Conservation (phyloP, 2,797 vertebrate genomes). For the Lacerta bilineata region DNA sequence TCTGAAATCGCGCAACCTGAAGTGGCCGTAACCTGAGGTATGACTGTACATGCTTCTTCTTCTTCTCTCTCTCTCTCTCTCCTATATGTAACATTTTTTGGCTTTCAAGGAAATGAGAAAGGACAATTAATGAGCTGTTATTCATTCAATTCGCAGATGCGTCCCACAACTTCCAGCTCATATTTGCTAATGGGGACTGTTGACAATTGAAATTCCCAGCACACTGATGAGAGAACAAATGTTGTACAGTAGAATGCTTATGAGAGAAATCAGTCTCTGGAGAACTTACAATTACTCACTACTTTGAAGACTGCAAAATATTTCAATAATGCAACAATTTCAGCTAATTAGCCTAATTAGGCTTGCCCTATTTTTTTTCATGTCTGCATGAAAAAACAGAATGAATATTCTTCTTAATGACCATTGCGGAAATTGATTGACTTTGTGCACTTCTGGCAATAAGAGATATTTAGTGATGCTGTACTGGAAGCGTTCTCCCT, state of each 20-base stretch:
- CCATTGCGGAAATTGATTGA: background rate
- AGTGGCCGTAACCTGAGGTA: no score
- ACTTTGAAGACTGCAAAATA: slow-evolving; percentile 25
- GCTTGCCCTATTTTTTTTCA: background rate
- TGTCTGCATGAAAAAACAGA: slow-evolving; percentile 22
- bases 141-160: background rate
- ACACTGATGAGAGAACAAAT: background rate
- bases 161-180: background rate
- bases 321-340: slow-evolving; percentile 59
- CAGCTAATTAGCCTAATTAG: slow-evolving; percentile 36
- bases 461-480: background rate
- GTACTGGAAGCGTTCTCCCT: background rate
- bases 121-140: slow-evolving; percentile 5
- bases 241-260: background rate
- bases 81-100: background rate
- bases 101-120: background rate
- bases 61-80: no score
- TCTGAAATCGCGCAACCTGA: no score
- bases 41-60: no score
- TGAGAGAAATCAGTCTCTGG: background rate
- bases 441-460: slow-evolving; percentile 15
- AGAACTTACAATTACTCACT: slow-evolving; percentile 20
- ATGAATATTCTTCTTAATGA: background rate
- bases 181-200: background rate
- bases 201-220: background rate